Base-by-base conservation (phyloP, 2,113 vertebrate species). In the Polypterus bichir region DNA sequence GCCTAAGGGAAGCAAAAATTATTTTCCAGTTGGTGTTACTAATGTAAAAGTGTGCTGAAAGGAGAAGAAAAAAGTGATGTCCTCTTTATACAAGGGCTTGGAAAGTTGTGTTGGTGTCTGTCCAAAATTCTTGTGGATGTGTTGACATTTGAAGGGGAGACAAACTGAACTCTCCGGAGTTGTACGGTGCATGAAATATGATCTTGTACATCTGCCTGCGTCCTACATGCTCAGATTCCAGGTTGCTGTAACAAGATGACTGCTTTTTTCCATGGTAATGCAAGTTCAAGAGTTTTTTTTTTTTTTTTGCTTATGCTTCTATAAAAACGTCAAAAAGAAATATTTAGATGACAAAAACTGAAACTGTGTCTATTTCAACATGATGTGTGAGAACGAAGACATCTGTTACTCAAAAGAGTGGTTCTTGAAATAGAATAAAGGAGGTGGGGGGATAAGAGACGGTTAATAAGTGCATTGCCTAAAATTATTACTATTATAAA, bases 281-380 rank as follows among this genome's bases (percentile, higher is more conserved):
- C 71, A 70, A 77, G 74, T 68, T 74, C 65, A 59, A 62, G 67
- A 51, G 27, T 2, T 27, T 27, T 27, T 27, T 27, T 74, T 68
- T 27, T 72, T 76, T 65, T 27, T 74, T 68, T 74, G 74, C 81
- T 74, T 65, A 67, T 76, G 74, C 57, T 70, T 74, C 76, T 74
- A 77, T 87, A 80, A 84, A 86, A 80, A 71, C 78, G 83, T 83
- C 84, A 81, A 47, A 62, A 73, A 82, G 74, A 84, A 82, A 78
- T 76, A 75, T 81, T 70, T 69, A 78, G 81, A 82, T 83, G 79
- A 77, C 73, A 73, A 59, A 0, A 57, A 70, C 71, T 48, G 66
- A 69, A 71, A 74, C 48, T 63, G 75, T 69, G 62, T 72, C 74
- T 57, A 51, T 77, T 79, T 79, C 75, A 70, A 48, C 71, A 69